phyloP scores from a whole-genome alignment of 2,888 invertebrate genomes.

The Zaprionus bogoriensis region DNA sequence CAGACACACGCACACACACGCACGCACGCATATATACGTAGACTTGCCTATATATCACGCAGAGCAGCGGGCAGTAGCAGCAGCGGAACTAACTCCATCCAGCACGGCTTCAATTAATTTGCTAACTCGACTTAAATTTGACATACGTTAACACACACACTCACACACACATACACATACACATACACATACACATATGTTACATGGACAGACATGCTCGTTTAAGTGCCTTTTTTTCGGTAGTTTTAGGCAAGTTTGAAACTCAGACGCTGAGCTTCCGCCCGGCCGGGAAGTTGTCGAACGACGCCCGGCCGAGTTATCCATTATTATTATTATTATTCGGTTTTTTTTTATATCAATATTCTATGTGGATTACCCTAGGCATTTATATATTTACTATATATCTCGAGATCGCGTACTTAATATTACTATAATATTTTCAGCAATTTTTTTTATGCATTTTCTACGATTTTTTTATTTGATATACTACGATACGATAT shows the following conservation, averaged over 20 bases:
- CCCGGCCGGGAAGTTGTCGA: slow-evolving; percentile 60
- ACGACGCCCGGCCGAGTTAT: slow-evolving; percentile 49
- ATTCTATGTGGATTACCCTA: slow-evolving; percentile 21
- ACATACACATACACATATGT: not conserved
- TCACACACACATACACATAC: too few species aligned
- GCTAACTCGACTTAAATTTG: slow-evolving; percentile 4
- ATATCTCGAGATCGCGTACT: slow-evolving; percentile 14
- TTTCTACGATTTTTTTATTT: slow-evolving; percentile 39
- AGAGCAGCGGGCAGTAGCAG: slow-evolving; percentile 30
- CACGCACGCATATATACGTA: slow-evolving; percentile 46
- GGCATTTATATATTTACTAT: slow-evolving; percentile 32
- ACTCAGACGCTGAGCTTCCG: slow-evolving; percentile 67
- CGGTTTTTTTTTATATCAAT: slow-evolving; percentile 22
- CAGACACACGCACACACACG: slow-evolving; percentile 33
- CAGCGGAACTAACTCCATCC: slow-evolving; percentile 43
- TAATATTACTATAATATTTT: slow-evolving; percentile 8
- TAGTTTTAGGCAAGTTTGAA: slow-evolving; percentile 42
- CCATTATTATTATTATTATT: too few species aligned
- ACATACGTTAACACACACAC: not conserved
- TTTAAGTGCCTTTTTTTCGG: slow-evolving; percentile 29
- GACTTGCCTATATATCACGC: slow-evolving; percentile 47
- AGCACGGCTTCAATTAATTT: slow-evolving; percentile 40
- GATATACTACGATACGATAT: not conserved
- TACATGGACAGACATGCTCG: too few species aligned
- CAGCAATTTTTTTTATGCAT: slow-evolving; percentile 39